Base-by-base conservation (phyloP, 2,888 invertebrate species). In the Baronia brevicornis region DNA sequence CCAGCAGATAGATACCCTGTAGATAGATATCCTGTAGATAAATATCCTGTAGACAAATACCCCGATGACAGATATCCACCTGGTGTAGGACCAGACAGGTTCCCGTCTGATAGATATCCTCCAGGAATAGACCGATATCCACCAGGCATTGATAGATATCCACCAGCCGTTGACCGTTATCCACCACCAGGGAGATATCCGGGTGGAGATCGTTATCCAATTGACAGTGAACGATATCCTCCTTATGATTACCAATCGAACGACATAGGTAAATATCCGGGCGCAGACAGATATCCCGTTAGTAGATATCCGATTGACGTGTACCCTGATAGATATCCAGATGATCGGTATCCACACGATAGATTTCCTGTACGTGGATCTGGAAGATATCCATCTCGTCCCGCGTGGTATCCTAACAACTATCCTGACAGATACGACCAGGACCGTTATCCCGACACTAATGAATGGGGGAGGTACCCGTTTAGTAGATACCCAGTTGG, bases 1-100 rank as follows among this genome's bases (percentile, higher is more conserved):
- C 14, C 88, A 86, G 47, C 88, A 4, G 86, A 84, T 49, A 77
- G 86, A 19, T 88, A 86, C 47, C 87, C 88, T 13, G 78, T 72
- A 7, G 68, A 69, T 28, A 60, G 71, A 17, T 73, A 65, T 34
- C 77, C 75, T 1, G 37, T 18, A 8, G 48, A 50, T 18, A 36
- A 53, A 12, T 51, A 51, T 25, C 53, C 55, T 9, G 35, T 36
- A 12, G 87, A 84, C 52, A 75, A 85, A 26, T 53, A 51, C 26
- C 28, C 36, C 5, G 40, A 39, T 2, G 59, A 58, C 24, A 44
- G 59, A n/a, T 87, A 85, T 51, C 87, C 88, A 7, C 63, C 74
- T 0, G 25, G 23, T 6, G 25, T 32, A 5, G 38, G 22, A 18
- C 49, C 60, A 12, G 82, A 75, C 42, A 74, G 84, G 39, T 84